These are phyloP conservation scores for Liposcelis brunnea DNA, from an alignment of 2,888 invertebrate genomes.

Conservation along the genomic window DNA sequence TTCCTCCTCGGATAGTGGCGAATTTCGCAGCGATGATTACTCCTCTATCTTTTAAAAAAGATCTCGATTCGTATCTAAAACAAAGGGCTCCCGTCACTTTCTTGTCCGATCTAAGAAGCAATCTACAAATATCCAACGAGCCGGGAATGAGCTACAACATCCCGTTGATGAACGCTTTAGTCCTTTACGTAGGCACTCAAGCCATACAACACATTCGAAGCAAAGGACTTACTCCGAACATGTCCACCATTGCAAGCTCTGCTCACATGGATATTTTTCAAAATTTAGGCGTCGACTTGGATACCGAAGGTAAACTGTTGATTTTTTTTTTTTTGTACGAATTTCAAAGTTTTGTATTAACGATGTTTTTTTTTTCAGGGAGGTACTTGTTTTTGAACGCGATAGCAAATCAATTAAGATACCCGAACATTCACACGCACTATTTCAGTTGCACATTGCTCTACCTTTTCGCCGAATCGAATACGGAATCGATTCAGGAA, in stretches of 20 bases:
- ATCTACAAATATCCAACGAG: constrained; percentile 70
- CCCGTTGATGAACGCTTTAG: constrained; percentile 90
- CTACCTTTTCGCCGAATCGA: constrained; percentile 94
- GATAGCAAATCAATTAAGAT: constrained; percentile 94
- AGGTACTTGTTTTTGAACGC: constrained; percentile 95
- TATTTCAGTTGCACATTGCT: constrained; percentile 97
- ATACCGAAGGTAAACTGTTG: constrained; percentile 65
- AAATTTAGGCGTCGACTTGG: constrained; percentile 93
- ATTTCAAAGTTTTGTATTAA: too few species aligned
- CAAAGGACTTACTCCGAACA: constrained; percentile 83
- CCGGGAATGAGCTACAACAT: constrained; percentile 90
- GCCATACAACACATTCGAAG: constrained; percentile 82
- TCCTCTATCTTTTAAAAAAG: constrained; percentile 78
- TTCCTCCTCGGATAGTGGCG: constrained; percentile 75
- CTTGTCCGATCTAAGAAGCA: constrained; percentile 77
- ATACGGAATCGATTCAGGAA: constrained; percentile 94
- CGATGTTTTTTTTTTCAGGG: constrained; percentile 20
- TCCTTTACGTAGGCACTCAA: constrained; percentile 93
- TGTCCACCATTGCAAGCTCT: constrained; percentile 96
- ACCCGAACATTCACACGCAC: constrained; percentile 99
- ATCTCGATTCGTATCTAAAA: constrained; percentile 91
- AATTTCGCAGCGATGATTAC: constrained; percentile 79
- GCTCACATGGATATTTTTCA: constrained; percentile 99
- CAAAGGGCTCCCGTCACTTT: constrained; percentile 90
- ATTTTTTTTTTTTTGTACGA: background rate